These are phyloP conservation scores for Lysandra bellargus DNA, from an alignment of 2,888 invertebrate genomes.

Conservation along the genomic window DNA sequence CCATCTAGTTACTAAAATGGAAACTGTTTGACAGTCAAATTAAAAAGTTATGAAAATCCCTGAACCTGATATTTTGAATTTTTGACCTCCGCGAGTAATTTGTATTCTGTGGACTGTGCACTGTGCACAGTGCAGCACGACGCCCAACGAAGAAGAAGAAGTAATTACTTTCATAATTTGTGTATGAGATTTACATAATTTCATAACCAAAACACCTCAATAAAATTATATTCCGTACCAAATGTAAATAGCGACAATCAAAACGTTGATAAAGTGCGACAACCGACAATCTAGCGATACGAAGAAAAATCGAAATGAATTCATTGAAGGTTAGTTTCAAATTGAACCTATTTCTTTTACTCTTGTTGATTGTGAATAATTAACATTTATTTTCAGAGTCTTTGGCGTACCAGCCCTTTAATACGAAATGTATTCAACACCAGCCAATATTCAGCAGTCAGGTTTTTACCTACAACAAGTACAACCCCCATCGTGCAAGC, in stretches of 20 bases:
- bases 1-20: too few relatives aligned
- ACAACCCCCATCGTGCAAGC: constrained; percentile 51
- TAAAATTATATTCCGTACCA: neutral
- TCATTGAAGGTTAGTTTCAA: constrained; percentile 41
- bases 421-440: constrained; percentile 43
- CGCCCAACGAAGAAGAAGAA: too few relatives aligned
- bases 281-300: neutral
- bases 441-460: constrained; percentile 40
- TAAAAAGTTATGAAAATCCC: too few relatives aligned
- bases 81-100: too few relatives aligned
- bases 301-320: constrained; percentile 41
- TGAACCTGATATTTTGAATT: too few relatives aligned
- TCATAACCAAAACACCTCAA: neutral
- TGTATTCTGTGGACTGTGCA: too few relatives aligned
- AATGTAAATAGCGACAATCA: neutral
- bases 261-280: neutral
- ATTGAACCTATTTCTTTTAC: constrained; percentile 1
- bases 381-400: constrained; percentile 50
- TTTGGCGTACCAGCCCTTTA: constrained; percentile 55
- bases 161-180: too few relatives aligned
- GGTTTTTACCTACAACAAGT: constrained; percentile 53
- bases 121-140: too few relatives aligned
- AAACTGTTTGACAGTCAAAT: too few relatives aligned
- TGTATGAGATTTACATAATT: neutral
- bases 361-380: constrained; percentile 34